phyloP scores from a whole-genome alignment of 92 coral and sea anemone species.

The Actinernus sp. region DNA sequence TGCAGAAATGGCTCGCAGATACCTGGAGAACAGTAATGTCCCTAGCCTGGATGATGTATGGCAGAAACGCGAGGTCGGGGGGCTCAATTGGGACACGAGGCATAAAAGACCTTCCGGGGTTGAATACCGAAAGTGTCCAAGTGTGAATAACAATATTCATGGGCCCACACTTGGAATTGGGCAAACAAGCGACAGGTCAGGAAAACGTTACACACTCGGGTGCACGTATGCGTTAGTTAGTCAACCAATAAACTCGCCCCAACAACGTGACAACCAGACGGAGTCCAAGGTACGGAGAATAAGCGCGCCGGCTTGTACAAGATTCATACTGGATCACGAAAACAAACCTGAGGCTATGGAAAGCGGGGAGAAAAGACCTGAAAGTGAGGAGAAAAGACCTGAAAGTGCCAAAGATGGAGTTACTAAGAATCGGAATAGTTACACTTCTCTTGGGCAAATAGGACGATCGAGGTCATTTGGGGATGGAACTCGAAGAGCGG shows the following conservation, averaged over 20 bases:
- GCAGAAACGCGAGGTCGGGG: conserved; percentile 17
- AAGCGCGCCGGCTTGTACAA: not conserved
- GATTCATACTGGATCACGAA: not conserved
- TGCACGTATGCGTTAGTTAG: conserved; percentile 70
- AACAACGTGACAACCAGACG: not conserved
- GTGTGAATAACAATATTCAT: conserved; percentile 7
- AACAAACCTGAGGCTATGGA: not conserved
- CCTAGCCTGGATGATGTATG: conserved; percentile 23
- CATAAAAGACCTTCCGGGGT: conserved; percentile 24
- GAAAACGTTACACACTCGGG: conserved; percentile 53
- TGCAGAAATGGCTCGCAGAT: conserved; percentile 37
- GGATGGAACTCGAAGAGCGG: conserved; percentile 4
- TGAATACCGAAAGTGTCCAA: not conserved
- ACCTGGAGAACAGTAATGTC: conserved; percentile 7
- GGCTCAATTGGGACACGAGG: not conserved
- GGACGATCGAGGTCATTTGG: not conserved
- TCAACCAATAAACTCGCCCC: conserved; percentile 29
- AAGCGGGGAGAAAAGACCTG: not conserved
- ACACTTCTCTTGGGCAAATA: not conserved
- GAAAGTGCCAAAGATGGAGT: conserved; percentile 13
- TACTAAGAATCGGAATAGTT: conserved; percentile 26
- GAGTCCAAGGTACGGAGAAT: not conserved
- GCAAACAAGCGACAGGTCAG: conserved; percentile 40
- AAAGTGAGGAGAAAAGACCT: not conserved
- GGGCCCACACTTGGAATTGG: conserved; percentile 4